Conservation (phyloP, 1,140 invertebrate genomes). For the Eumaeus atala region DNA sequence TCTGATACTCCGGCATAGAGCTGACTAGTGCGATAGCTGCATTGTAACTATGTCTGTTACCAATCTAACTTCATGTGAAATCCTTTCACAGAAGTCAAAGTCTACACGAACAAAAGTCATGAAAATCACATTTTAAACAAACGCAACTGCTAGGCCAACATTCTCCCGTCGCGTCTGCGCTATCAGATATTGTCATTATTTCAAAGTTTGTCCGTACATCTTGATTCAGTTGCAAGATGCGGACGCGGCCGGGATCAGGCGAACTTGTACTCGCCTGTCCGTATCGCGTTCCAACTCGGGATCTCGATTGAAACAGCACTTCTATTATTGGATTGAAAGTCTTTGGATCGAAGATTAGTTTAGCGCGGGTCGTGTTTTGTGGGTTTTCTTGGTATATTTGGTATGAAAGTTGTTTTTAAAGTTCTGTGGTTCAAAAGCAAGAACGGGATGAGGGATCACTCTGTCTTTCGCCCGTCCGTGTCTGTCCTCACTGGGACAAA, state of each 20-base stretch:
- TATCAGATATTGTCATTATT: conserved; percentile 3
- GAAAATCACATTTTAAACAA: no score
- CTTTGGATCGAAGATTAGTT: not conserved
- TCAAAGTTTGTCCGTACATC: conserved; percentile 12
- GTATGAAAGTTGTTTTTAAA: not conserved
- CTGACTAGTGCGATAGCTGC: no score
- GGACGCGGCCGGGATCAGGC: conserved; percentile 4
- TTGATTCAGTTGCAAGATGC: conserved; percentile 9
- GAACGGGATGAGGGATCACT: no score
- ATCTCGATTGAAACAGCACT: conserved; percentile 12
- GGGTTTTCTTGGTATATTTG: not conserved
- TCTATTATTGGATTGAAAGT: conserved; percentile 3
- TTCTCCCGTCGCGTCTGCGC: not conserved
- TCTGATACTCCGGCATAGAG: no score
- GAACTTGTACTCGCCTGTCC: conserved; percentile 13
- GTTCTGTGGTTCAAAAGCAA: no score
- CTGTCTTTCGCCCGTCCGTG: no score
- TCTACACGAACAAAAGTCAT: no score
- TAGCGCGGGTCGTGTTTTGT: not conserved
- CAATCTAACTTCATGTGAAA: no score
- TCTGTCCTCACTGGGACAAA: no score
- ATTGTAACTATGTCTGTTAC: no score
- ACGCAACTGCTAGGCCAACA: not conserved
- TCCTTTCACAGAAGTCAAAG: no score
- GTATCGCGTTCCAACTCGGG: conserved; percentile 12